Evolutionary conservation across 2,113 vertebrate genomes (phyloP).

Genomic region (Bubo blakistoni): DNA sequence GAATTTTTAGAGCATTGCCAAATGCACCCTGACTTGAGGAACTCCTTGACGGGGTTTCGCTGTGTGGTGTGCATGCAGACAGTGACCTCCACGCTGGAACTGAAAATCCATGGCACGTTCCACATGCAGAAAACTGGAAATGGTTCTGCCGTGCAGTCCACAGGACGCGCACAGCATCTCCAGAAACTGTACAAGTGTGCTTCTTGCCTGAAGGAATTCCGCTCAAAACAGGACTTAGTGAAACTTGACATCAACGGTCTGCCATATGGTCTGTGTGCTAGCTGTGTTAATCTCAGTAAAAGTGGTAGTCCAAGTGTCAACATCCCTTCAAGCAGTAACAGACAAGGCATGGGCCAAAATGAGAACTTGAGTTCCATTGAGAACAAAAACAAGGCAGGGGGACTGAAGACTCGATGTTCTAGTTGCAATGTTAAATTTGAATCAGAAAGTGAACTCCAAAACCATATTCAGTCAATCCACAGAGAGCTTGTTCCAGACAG

Average conservation of each 20-base stretch:
- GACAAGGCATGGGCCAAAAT: constrained; percentile 79
- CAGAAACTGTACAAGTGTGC: constrained; percentile 95
- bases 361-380: constrained; percentile 87
- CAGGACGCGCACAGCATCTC: constrained; percentile 72
- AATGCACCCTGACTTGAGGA: constrained; percentile 97
- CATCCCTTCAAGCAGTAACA: constrained; percentile 79
- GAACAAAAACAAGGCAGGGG: constrained; percentile 85
- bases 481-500: constrained; percentile 86
- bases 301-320: constrained; percentile 88
- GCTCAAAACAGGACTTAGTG: constrained; percentile 93
- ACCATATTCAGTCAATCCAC: constrained; percentile 91
- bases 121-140: constrained; percentile 98
- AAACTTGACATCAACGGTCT: constrained; percentile 97
- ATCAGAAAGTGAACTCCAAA: constrained; percentile 93
- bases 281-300: constrained; percentile 91
- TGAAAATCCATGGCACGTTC: constrained; percentile 99
- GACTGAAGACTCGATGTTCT: constrained; percentile 92
- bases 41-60: constrained; percentile 97
- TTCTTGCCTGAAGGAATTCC: constrained; percentile 96
- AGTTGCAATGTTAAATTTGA: constrained; percentile 99
- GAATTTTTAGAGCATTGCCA: constrained; percentile 99
- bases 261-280: constrained; percentile 93
- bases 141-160: constrained; percentile 74
- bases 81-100: constrained; percentile 96
- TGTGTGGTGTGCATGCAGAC: constrained; percentile 99